phyloP scores from a whole-genome alignment of 2,797 vertebrate species.

The Bradypodion pumilum region DNA sequence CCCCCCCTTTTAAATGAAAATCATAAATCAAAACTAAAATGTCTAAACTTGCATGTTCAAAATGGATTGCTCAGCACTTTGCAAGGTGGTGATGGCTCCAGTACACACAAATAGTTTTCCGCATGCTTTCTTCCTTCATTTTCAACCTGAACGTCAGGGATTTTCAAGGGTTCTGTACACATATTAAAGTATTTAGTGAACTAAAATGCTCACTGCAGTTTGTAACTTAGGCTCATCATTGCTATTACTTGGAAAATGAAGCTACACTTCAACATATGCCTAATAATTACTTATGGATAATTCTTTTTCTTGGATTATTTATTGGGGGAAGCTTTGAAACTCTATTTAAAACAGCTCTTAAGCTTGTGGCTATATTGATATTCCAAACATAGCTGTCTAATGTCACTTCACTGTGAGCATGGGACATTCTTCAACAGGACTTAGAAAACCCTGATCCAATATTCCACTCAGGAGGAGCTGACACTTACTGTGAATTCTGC shows the following conservation, averaged over 20 bases:
- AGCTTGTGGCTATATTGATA: constrained; percentile 56
- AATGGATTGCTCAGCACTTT: constrained; percentile 70
- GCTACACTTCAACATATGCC: constrained; percentile 29
- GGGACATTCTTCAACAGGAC: constrained; percentile 77
- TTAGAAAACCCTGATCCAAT: constrained; percentile 74
- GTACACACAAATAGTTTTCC: constrained; percentile 45
- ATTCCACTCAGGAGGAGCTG: constrained; percentile 74
- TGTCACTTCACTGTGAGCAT: constrained; percentile 68
- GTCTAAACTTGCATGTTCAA: constrained; percentile 54
- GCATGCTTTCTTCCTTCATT: constrained; percentile 56
- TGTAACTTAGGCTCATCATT: constrained; percentile 38
- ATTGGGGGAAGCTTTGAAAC: constrained; percentile 58
- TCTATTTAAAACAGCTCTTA: constrained; percentile 60
- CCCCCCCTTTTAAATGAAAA: constrained; percentile 46
- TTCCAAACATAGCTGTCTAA: constrained; percentile 62
- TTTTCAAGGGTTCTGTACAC: constrained; percentile 47
- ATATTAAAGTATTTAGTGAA: constrained; percentile 18
- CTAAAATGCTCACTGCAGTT: constrained; percentile 22
- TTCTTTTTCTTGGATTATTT: constrained; percentile 63
- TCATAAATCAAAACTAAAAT: constrained; percentile 56
- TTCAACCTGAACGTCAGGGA: constrained; percentile 47
- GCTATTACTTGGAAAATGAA: constrained; percentile 54
- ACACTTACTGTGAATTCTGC: constrained; percentile 81
- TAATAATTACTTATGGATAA: constrained; percentile 56
- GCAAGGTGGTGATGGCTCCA: constrained; percentile 55